Percentiles rank a stretch among this genome's conserved stretches.
Evolutionary conservation across 2,113 vertebrate genomes (phyloP).

Genomic region (Megalops atlanticus): DNA sequence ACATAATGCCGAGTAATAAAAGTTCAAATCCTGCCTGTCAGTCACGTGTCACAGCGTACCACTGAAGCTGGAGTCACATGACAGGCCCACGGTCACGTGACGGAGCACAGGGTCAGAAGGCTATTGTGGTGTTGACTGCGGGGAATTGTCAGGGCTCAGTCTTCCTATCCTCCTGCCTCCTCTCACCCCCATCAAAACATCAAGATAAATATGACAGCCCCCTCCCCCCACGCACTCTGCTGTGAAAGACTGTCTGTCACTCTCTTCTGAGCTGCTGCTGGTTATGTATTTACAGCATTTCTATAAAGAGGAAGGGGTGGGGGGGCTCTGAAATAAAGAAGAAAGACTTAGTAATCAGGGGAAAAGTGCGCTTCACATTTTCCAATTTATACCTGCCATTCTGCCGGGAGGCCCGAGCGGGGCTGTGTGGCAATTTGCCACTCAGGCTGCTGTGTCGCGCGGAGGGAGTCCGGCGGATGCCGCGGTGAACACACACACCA

Average conservation of each 20-base stretch:
- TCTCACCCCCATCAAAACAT: conserved; percentile 42
- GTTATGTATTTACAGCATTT: conserved; percentile 55
- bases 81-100: no score
- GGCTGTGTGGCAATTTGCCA: conserved; percentile 57
- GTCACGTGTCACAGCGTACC: no score
- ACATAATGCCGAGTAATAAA: no score
- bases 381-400: conserved; percentile 63
- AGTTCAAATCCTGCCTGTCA: no score
- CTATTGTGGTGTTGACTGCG: no score
- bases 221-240: conserved; percentile 22
- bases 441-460: conserved; percentile 55
- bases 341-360: conserved; percentile 48
- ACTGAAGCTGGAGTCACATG: no score
- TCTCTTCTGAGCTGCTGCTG: conserved; percentile 37
- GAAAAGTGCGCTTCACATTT: conserved; percentile 58
- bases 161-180: conserved; percentile 38
- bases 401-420: conserved; percentile 37
- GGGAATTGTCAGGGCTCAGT: conserved; percentile 37
- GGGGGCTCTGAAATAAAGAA: conserved; percentile 34
- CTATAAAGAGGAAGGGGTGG: conserved; percentile 48
- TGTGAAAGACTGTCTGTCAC: conserved; percentile 48
- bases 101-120: no score
- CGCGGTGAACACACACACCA: conserved; percentile 41
- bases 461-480: conserved; percentile 47
- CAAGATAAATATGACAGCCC: conserved; percentile 47